These are phyloP conservation scores for Drosophila busckii DNA, from an alignment of 1,140 invertebrate genomes.

Conservation along the genomic window DNA sequence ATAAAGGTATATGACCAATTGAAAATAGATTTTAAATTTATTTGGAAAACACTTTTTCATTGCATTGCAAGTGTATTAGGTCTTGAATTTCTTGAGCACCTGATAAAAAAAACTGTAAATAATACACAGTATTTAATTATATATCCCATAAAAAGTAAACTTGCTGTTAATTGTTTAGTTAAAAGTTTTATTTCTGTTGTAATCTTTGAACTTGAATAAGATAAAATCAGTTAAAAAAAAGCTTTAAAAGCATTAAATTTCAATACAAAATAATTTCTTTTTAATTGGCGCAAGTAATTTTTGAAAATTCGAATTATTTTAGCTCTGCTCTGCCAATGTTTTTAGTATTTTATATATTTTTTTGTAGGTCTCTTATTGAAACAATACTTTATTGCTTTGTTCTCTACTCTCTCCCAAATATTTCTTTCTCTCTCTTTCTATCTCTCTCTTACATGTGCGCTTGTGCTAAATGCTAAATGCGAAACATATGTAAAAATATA, in stretches of 20 bases:
- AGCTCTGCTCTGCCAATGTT: slow-evolving; percentile 23
- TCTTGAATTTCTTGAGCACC: no score
- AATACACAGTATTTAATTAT: no score
- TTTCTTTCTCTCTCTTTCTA: slow-evolving; percentile 59
- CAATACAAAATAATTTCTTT: slow-evolving; percentile 2
- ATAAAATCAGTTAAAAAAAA: slow-evolving; percentile 53
- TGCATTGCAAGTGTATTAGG: no score
- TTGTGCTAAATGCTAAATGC: slow-evolving; percentile 52
- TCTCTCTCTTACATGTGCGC: slow-evolving; percentile 68
- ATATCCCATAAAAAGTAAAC: no score
- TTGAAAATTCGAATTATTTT: not conserved
- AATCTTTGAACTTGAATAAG: slow-evolving; percentile 37
- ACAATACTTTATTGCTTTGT: slow-evolving; percentile 50
- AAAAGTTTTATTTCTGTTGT: slow-evolving; percentile 28
- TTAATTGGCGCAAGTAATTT: no score
- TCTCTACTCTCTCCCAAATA: slow-evolving; percentile 53
- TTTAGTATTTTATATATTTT: slow-evolving; percentile 43
- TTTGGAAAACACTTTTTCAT: no score
- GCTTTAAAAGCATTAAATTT: not conserved
- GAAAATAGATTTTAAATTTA: no score
- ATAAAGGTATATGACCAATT: no score
- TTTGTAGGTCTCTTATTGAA: slow-evolving; percentile 65
- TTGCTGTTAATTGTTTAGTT: no score
- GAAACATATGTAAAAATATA: slow-evolving; percentile 19
- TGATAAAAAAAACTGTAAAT: no score